Conservation (phyloP, 2,113 vertebrate genomes). For the Brienomyrus longianalis region DNA sequence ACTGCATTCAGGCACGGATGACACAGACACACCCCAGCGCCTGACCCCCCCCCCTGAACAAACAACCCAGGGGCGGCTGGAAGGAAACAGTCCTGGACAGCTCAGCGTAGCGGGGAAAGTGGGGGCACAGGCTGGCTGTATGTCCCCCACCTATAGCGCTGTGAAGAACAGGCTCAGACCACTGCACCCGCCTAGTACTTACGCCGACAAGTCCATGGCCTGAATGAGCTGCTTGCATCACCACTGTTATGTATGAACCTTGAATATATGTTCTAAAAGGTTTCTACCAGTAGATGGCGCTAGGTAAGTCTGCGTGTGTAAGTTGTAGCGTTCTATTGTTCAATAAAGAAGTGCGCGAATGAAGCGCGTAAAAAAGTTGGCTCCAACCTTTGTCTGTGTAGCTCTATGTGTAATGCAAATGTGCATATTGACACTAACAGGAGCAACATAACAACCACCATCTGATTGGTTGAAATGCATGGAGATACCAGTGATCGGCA, state of each 20-base stretch:
- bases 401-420: no score
- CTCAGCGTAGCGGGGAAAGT: background rate
- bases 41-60: background rate
- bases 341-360: no score
- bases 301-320: no score
- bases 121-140: background rate
- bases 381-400: no score
- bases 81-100: background rate
- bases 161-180: background rate
- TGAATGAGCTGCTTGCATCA: background rate
- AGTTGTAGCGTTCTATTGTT: no score
- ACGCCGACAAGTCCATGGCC: background rate
- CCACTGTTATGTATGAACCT: no score
- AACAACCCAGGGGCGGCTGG: background rate
- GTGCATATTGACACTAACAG: no score
- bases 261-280: no score
- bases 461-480: background rate
- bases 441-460: no score
- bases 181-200: background rate
- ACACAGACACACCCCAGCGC: background rate
- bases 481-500: background rate
- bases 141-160: background rate
- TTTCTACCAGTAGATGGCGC: no score
- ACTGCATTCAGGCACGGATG: background rate
- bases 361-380: no score